A percentile compares a stretch with the other conserved stretches of the same genome.
These are phyloP conservation scores for Trinectes maculatus DNA, from an alignment of 2,113 vertebrate genomes.

Conservation along the genomic window DNA sequence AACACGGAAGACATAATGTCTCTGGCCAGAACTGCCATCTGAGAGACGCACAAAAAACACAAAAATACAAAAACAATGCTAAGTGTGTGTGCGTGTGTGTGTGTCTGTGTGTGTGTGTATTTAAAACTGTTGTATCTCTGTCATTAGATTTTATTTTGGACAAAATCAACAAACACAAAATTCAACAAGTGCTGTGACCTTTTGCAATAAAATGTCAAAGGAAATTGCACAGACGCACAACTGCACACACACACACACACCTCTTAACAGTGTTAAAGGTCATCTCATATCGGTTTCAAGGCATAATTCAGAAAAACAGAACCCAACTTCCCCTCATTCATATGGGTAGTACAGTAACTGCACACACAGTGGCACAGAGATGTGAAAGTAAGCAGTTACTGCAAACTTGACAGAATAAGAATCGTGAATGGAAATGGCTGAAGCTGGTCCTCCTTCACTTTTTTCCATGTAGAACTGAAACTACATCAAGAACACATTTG, in stretches of 20 bases:
- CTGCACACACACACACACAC: conserved; percentile 19
- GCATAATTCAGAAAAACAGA: conserved; percentile 34
- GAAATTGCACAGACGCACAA: conserved; percentile 31
- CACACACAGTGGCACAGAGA: background rate
- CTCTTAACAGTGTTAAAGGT: conserved; percentile 48
- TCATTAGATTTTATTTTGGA: conserved; percentile 28
- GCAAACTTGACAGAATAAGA: background rate
- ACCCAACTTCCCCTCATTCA: background rate
- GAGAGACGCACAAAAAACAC: no score
- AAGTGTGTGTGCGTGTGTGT: no score
- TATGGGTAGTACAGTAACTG: conserved; percentile 4
- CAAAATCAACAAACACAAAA: conserved; percentile 52
- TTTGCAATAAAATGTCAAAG: conserved; percentile 64
- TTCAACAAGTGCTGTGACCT: conserved; percentile 59
- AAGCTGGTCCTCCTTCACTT: conserved; percentile 6
- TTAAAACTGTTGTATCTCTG: background rate
- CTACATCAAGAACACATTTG: conserved; percentile 16
- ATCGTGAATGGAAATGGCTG: conserved; percentile 3
- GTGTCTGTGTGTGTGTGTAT: no score
- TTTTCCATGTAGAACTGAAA: background rate
- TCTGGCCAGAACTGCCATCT: no score
- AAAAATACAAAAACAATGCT: no score
- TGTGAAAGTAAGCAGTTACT: background rate
- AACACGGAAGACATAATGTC: no score
- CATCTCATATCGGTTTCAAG: conserved; percentile 16